Evolutionary conservation across 2,888 invertebrate genomes (phyloP).

Genomic region (Scaptodrosophila latifasciaeformis): DNA sequence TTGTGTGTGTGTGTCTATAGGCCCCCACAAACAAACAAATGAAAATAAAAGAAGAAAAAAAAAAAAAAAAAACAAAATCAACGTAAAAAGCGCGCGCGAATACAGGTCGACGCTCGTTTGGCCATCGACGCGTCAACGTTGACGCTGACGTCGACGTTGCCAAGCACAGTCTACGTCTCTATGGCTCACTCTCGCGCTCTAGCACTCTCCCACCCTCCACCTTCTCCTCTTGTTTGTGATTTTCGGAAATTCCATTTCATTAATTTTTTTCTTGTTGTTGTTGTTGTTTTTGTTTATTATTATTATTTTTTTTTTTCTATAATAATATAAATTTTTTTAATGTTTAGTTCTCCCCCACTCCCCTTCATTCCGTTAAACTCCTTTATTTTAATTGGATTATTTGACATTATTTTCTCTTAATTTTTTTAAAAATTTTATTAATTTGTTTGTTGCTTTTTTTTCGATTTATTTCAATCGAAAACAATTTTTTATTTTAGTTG

Average conservation of each 20-base stretch:
- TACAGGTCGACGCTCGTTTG: slow-evolving; percentile 62
- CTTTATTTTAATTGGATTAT: too few relatives aligned
- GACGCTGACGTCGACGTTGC: not conserved
- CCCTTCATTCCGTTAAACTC: too few relatives aligned
- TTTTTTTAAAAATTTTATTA: too few relatives aligned
- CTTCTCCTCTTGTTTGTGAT: slow-evolving; percentile 59
- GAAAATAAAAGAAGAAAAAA: slow-evolving; percentile 33
- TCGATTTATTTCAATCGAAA: too few relatives aligned
- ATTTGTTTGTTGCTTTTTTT: slow-evolving; percentile 11
- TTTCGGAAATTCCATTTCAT: slow-evolving; percentile 63
- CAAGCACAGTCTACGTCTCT: slow-evolving; percentile 6
- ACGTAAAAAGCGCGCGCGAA: slow-evolving; percentile 67
- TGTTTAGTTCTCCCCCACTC: too few relatives aligned
- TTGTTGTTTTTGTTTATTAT: slow-evolving; percentile 10
- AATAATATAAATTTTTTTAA: slow-evolving; percentile 40
- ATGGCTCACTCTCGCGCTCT: slow-evolving; percentile 37
- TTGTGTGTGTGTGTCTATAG: not conserved
- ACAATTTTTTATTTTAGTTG: too few relatives aligned
- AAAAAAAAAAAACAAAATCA: slow-evolving; percentile 28
- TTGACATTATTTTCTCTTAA: too few relatives aligned
- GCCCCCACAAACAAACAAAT: slow-evolving; percentile 26
- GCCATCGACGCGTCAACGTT: slow-evolving; percentile 1
- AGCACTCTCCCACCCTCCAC: slow-evolving; percentile 24
- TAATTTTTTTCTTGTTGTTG: not conserved
- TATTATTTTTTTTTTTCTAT: slow-evolving; percentile 44